Evolutionary conservation across 2,797 vertebrate species (phyloP).

Genomic region (Catamblyrhynchus diadema): DNA sequence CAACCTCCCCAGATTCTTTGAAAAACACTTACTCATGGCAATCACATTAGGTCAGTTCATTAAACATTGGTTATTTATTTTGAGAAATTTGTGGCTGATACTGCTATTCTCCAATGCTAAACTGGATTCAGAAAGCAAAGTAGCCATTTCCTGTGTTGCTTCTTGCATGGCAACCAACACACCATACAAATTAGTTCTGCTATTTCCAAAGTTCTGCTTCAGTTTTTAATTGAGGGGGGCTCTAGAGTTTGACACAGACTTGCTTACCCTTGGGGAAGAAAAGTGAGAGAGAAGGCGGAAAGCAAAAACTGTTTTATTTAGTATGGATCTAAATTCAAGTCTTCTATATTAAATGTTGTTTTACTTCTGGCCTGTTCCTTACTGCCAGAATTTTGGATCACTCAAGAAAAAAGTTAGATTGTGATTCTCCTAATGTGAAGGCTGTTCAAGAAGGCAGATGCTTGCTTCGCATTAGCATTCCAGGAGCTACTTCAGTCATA

Average conservation of each 20-base stretch:
- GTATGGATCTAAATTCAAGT: neutral
- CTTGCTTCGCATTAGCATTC: neutral
- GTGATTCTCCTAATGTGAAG: neutral
- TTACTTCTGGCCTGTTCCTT: neutral
- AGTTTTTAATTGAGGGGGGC: neutral
- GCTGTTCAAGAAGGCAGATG: neutral
- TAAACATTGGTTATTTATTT: neutral
- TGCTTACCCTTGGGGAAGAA: neutral
- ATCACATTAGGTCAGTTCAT: neutral
- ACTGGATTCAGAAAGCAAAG: neutral
- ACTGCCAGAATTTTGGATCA: neutral
- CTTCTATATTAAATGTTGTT: neutral
- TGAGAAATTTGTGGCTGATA: neutral
- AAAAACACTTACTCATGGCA: neutral
- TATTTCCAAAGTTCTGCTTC: neutral
- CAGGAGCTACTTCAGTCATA: neutral
- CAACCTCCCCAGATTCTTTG: neutral
- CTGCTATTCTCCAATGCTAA: neutral
- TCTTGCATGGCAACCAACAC: neutral
- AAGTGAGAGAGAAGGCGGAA: neutral
- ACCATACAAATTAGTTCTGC: neutral
- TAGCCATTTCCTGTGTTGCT: neutral
- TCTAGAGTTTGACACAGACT: neutral
- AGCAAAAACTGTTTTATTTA: neutral
- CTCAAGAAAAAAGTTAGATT: neutral